phyloP scores from a whole-genome alignment of 2,888 invertebrate species.

The Drepana falcataria region DNA sequence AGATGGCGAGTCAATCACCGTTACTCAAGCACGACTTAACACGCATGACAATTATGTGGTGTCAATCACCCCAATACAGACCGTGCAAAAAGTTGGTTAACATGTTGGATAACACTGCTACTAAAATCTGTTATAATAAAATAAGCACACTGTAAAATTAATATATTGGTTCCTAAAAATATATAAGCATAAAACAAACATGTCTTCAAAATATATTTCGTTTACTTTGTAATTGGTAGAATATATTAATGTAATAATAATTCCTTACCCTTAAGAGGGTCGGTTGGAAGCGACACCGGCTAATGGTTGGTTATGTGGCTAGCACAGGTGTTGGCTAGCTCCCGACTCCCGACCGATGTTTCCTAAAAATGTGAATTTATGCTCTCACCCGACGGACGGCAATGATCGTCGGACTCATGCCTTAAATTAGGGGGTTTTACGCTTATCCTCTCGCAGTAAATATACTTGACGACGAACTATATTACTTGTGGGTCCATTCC shows the following conservation, averaged over 20 bases:
- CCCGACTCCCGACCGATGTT: slow-evolving; percentile 41
- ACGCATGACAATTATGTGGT: too few species aligned
- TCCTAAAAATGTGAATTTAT: slow-evolving; percentile 76
- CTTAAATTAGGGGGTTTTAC: slow-evolving; percentile 75
- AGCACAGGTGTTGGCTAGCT: slow-evolving; percentile 50
- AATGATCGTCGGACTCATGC: slow-evolving; percentile 71
- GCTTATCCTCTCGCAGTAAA: slow-evolving; percentile 69
- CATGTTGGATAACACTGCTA: too few species aligned
- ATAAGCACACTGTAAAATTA: too few species aligned
- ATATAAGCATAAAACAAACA: too few species aligned
- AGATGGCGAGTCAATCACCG: too few species aligned
- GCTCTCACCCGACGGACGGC: slow-evolving; percentile 59
- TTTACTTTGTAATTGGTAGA: slow-evolving; percentile 9
- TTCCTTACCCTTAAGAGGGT: slow-evolving; percentile 25
- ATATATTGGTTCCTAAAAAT: too few species aligned
- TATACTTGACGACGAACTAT: slow-evolving; percentile 61
- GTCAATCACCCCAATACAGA: too few species aligned
- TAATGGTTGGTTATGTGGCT: slow-evolving; percentile 57
- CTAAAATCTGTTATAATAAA: too few species aligned
- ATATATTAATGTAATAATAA: slow-evolving; percentile 1
- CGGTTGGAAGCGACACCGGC: slow-evolving; percentile 38
- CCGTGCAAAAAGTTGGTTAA: too few species aligned
- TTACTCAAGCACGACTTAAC: too few species aligned
- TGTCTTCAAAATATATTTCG: neutral
- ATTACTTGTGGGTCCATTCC: slow-evolving; percentile 50